phyloP scores from a whole-genome alignment of 2,797 vertebrate species.

The Pangasius djambal region DNA sequence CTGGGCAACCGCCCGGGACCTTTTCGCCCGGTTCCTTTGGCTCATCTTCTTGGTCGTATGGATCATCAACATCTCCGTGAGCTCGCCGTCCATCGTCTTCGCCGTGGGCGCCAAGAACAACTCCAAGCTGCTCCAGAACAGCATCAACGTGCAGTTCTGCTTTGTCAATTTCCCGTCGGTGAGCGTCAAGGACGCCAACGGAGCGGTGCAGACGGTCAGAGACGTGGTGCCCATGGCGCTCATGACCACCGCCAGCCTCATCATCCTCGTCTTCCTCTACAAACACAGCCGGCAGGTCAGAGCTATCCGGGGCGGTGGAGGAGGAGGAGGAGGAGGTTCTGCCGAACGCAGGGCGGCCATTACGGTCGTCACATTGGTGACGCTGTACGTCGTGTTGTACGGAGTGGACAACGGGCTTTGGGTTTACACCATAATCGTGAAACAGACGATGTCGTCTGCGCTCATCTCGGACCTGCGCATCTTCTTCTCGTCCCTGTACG shows the following conservation, averaged over 20 bases:
- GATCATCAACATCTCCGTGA: conserved; percentile 71
- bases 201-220: conserved; percentile 69
- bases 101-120: conserved; percentile 58
- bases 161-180: conserved; percentile 69
- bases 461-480: conserved; percentile 75
- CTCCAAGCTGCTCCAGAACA: conserved; percentile 54
- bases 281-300: conserved; percentile 72
- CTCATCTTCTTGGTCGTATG: conserved; percentile 70
- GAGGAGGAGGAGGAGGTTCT: conserved; percentile 26
- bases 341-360: conserved; percentile 72
- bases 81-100: conserved; percentile 63
- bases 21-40: conserved; percentile 60
- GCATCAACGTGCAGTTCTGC: conserved; percentile 75
- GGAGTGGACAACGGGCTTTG: conserved; percentile 77
- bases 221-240: conserved; percentile 77
- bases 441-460: conserved; percentile 67
- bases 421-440: conserved; percentile 76
- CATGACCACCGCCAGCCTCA: conserved; percentile 73
- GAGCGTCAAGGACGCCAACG: conserved; percentile 60
- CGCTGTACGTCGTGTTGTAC: conserved; percentile 73
- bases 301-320: conserved; percentile 58
- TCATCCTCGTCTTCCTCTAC: conserved; percentile 75
- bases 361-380: conserved; percentile 72
- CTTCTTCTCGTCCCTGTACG: conserved; percentile 78
- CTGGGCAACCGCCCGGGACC: conserved; percentile 62